Base-by-base conservation (phyloP, 2,113 vertebrate species). In the Gnathonemus echidnorhynchus region DNA sequence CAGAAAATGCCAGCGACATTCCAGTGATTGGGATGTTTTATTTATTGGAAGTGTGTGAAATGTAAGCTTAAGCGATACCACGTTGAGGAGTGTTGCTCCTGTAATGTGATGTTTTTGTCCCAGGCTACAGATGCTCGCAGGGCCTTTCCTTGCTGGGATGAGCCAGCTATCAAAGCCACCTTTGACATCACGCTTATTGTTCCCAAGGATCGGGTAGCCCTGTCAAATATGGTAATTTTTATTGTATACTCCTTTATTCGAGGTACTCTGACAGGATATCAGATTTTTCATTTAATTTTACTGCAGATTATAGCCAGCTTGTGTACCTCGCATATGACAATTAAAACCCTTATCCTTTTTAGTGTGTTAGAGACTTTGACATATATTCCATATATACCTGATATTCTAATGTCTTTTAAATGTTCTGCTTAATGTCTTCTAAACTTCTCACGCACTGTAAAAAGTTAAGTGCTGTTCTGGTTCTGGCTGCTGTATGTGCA, bases 111-210 rank as follows among this genome's bases (percentile, higher is more conserved):
- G 53, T 87, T 89, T 90, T 8, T 21, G 0, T 45, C 62, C 3
- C 94, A 99, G 98, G 98, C 98, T 88, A 99, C 98, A 91, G 98
- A 99, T 91, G 98, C 98, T 91, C 98, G 98, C 90, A 95, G 98
- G 95, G 98, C 98, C 93, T 99, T 99, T 94, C 98, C 98, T 91
- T 99, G 98, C 94, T 99, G 98, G 98, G 98, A 99, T 46, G 98
- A 99, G 91, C 98, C 98, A 87, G 97, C 98, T 35, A 99, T 99
- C 91, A 99, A 99, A 96, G 98, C 98, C 93, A 99, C 98, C 5
- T 99, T 99, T 95, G 98, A 99, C 95, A 98, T 99, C 93, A 95
- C 97, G 27, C 94, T 99, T 95, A 97, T 99, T 91, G 97, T 99
- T 94, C 98, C 98, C 92, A 99, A 99, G 95, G 98, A 99, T 94